Evolutionary conservation across 2,888 invertebrate genomes (phyloP).

Genomic region (Baronia brevicornis): DNA sequence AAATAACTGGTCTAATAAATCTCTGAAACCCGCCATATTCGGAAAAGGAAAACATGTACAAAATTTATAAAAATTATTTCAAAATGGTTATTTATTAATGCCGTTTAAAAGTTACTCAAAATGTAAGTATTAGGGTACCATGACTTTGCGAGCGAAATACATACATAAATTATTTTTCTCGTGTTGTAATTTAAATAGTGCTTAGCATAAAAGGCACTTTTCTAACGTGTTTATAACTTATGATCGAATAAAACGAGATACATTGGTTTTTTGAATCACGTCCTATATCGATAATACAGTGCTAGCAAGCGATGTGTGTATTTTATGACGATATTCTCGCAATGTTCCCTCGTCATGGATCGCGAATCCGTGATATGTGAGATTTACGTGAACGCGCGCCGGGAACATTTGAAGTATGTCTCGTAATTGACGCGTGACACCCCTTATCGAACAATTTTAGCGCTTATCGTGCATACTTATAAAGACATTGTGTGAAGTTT

Average conservation of each 20-base stretch:
- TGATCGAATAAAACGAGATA: constrained; percentile 3
- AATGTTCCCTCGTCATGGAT: constrained; percentile 1
- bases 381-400: constrained; percentile 13
- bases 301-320: constrained; percentile 8
- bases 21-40: too few species aligned
- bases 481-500: constrained; percentile 5
- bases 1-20: too few species aligned
- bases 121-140: constrained; percentile 6
- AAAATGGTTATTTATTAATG: too few species aligned
- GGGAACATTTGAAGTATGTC: constrained; percentile 10
- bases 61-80: too few species aligned
- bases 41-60: too few species aligned
- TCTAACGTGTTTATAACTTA: too few species aligned
- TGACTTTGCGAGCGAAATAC: constrained; percentile 5
- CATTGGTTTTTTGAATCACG: constrained; percentile 8
- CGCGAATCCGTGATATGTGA: constrained; percentile 6
- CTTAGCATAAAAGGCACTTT: too few species aligned
- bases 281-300: not conserved
- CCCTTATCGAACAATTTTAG: constrained; percentile 9
- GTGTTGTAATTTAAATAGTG: constrained; percentile 12
- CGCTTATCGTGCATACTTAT: constrained; percentile 4
- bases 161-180: not conserved
- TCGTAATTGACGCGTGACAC: constrained; percentile 5
- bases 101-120: not conserved
- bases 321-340: constrained; percentile 1